Evolutionary conservation across 1,140 invertebrate genomes (phyloP).

Genomic region (Drosophila watanabei): DNA sequence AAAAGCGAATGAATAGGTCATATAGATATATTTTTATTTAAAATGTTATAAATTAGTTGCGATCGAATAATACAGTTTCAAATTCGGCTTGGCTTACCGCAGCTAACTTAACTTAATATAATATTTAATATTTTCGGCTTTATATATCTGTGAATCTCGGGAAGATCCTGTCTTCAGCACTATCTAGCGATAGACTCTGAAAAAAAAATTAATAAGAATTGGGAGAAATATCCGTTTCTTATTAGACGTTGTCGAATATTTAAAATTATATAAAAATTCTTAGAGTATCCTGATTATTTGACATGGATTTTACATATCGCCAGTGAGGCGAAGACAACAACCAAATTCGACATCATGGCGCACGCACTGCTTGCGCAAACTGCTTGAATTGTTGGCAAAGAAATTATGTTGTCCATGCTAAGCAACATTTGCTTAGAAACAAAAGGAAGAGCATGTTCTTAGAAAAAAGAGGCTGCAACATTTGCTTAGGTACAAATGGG

Average conservation of each 20-base stretch:
- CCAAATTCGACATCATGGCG: background rate
- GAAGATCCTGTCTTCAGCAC: background rate
- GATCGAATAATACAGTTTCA: too few relatives aligned
- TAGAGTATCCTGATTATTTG: background rate
- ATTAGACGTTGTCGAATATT: background rate
- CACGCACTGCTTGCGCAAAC: slow-evolving; percentile 31
- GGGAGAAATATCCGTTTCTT: background rate
- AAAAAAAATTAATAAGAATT: background rate
- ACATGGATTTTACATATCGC: background rate
- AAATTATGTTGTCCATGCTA: background rate
- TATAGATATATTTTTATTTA: too few relatives aligned
- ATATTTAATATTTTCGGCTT: background rate
- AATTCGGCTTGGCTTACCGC: too few relatives aligned
- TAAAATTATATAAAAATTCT: background rate
- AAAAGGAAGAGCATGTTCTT: too few relatives aligned
- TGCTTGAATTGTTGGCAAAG: slow-evolving; percentile 30
- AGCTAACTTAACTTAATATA: too few relatives aligned
- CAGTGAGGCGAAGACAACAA: slow-evolving; percentile 38
- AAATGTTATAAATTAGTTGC: too few relatives aligned
- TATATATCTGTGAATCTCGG: too few relatives aligned
- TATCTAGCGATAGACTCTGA: background rate
- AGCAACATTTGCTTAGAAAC: slow-evolving; percentile 5
- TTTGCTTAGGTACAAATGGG: background rate
- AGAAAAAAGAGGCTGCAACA: background rate
- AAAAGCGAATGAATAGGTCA: too few relatives aligned